Conservation (phyloP, 2,888 invertebrate genomes). For the Opisthograptis luteolata region DNA sequence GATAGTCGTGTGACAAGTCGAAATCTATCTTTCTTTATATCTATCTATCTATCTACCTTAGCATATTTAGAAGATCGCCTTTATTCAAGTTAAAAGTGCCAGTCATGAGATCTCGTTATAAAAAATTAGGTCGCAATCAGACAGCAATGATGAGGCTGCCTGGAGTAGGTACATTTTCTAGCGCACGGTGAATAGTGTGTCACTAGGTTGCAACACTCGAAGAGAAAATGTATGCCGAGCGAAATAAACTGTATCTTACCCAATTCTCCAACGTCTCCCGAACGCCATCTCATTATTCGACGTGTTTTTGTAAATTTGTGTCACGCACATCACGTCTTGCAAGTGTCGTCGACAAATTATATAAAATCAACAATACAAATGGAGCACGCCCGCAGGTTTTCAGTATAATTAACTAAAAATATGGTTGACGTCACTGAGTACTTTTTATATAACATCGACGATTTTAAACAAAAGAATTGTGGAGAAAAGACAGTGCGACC, state of each 20-base stretch:
- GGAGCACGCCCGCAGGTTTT: background rate
- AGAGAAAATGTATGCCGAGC: background rate
- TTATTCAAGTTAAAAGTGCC: background rate
- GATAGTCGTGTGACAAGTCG: too few relatives aligned
- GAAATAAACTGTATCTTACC: too few relatives aligned
- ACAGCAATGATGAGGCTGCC: conserved; percentile 12
- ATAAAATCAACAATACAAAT: conserved; percentile 6
- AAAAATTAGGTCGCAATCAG: conserved; percentile 21
- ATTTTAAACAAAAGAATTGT: background rate
- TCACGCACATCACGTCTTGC: conserved; percentile 1
- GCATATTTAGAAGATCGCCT: too few relatives aligned
- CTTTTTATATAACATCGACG: too few relatives aligned
- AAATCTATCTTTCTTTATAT: too few relatives aligned
- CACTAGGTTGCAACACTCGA: background rate
- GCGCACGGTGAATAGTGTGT: background rate
- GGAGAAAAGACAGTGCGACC: background rate
- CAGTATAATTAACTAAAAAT: background rate
- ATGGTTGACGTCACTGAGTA: conserved; percentile 1
- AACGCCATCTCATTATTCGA: background rate
- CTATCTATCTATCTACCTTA: too few relatives aligned
- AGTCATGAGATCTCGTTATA: conserved; percentile 10
- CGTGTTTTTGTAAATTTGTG: background rate
- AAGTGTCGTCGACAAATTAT: background rate
- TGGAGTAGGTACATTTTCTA: too few relatives aligned
- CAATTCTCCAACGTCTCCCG: background rate